phyloP scores from a whole-genome alignment of 2,113 vertebrate species.

The rat (Rattus norvegicus) region DNA sequence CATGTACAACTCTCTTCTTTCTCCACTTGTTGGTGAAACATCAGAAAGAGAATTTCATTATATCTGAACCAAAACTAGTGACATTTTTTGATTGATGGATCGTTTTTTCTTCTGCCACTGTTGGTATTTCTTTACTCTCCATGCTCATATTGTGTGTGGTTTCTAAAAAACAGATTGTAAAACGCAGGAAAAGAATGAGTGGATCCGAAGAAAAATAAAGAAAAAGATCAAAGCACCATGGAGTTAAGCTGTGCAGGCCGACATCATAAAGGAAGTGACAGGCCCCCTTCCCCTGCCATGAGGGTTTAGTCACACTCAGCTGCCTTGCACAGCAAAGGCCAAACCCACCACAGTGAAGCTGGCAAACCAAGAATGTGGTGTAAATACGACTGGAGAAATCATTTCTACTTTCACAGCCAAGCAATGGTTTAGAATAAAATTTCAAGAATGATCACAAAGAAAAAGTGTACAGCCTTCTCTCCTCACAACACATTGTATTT shows the following conservation, averaged over 20 bases:
- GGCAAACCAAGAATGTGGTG: conserved; percentile 20
- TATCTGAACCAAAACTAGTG: conserved; percentile 4
- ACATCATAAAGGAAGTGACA: neutral
- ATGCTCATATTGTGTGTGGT: neutral
- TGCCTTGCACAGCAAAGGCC: neutral
- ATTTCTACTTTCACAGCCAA: conserved; percentile 50
- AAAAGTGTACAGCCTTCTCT: conserved; percentile 4
- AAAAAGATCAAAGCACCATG: neutral
- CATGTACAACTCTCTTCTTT: too few relatives aligned
- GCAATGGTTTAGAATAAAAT: conserved; percentile 59
- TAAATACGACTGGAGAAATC: conserved; percentile 45
- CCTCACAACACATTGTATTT: conserved; percentile 26
- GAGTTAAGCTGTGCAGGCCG: neutral
- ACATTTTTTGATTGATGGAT: neutral
- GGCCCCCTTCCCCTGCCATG: neutral
- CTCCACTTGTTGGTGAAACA: neutral
- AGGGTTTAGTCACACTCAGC: neutral
- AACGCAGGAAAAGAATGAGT: neutral
- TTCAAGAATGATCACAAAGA: conserved; percentile 51
- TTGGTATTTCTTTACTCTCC: conserved; percentile 26
- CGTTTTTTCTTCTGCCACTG: conserved; percentile 31
- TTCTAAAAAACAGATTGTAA: neutral
- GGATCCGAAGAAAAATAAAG: neutral
- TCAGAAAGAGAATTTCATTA: conserved; percentile 1
- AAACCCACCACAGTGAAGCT: neutral